These are phyloP conservation scores for Coccyzus lansbergi DNA, from an alignment of 2,797 vertebrate genomes.

Conservation along the genomic window DNA sequence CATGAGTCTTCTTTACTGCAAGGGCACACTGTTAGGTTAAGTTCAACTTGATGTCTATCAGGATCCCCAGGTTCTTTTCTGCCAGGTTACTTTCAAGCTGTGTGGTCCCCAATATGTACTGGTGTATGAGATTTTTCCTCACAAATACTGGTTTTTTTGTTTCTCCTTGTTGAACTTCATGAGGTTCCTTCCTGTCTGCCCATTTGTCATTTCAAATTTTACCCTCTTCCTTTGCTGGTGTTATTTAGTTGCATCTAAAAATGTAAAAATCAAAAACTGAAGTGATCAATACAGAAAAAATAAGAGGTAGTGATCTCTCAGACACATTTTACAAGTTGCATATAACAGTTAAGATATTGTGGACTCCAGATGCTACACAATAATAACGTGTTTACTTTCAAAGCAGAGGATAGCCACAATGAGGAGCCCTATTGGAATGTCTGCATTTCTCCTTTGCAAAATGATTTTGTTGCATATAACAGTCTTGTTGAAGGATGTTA, in stretches of 20 bases:
- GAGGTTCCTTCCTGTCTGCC: no score
- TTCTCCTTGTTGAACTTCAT: no score
- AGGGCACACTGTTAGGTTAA: no score
- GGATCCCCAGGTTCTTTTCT: no score
- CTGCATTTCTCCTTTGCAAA: neutral
- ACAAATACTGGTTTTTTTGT: no score
- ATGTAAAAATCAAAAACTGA: neutral
- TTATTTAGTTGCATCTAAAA: neutral
- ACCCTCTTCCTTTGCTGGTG: neutral
- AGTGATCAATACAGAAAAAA: neutral
- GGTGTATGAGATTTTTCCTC: no score
- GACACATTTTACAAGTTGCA: neutral
- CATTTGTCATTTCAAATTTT: neutral
- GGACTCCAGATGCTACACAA: neutral
- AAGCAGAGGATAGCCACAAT: neutral
- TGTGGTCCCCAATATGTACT: no score
- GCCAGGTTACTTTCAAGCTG: no score
- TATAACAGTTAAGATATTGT: conserved; percentile 4
- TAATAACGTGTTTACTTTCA: neutral
- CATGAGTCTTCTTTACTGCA: no score
- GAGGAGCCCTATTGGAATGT: neutral
- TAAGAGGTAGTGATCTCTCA: neutral
- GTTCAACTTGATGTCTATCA: no score
- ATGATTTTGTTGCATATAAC: neutral
- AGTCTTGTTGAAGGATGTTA: neutral